A percentile compares a stretch with the other conserved stretches of the same genome.
phyloP scores from a whole-genome alignment of 2,888 invertebrate species.

The Mesorhabditis belari region DNA sequence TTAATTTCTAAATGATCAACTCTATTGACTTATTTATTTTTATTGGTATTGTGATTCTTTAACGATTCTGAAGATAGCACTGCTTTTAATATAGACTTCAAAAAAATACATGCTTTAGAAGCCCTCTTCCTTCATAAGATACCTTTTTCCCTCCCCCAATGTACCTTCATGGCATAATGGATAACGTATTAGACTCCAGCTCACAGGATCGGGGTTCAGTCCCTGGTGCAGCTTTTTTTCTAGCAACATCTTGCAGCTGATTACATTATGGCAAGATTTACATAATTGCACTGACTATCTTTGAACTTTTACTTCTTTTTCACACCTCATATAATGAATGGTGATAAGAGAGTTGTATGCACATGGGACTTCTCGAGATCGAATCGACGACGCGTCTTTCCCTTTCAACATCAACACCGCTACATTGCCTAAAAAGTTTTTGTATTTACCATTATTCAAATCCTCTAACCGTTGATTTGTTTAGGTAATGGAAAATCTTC shows the following conservation, averaged over 20 bases:
- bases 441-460: background rate
- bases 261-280: background rate
- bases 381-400: conserved; percentile 13
- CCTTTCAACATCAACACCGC: conserved; percentile 25
- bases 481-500: conserved; percentile 28
- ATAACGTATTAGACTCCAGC: too few relatives aligned
- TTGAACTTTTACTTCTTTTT: too few relatives aligned
- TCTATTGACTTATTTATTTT: background rate
- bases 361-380: conserved; percentile 29
- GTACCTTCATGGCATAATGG: too few relatives aligned
- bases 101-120: too few relatives aligned
- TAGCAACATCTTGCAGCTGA: background rate
- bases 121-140: too few relatives aligned
- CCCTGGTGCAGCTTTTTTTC: too few relatives aligned
- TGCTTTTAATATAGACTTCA: too few relatives aligned
- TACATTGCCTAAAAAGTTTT: conserved; percentile 20
- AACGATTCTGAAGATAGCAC: too few relatives aligned
- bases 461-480: conserved; percentile 5
- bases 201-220: too few relatives aligned
- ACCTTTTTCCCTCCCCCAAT: too few relatives aligned
- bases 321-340: conserved; percentile 26
- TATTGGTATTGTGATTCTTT: too few relatives aligned
- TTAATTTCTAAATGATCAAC: background rate
- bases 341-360: conserved; percentile 23
- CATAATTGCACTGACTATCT: background rate